Base-by-base conservation (phyloP, 2,888 invertebrate genomes). In the Mesorhabditis spiculigera region DNA sequence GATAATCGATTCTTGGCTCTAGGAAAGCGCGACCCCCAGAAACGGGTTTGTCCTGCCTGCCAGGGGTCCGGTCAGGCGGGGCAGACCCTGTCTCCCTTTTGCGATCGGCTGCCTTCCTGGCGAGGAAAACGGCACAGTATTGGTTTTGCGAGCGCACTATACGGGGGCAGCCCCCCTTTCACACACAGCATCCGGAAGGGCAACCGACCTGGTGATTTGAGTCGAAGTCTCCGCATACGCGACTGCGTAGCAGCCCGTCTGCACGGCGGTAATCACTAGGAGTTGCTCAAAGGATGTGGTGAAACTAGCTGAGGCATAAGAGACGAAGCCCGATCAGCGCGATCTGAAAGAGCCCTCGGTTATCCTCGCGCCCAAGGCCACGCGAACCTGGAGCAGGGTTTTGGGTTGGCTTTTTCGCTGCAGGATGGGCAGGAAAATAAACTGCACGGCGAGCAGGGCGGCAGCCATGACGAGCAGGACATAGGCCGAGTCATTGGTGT, bases 161-260 rank as follows among this genome's bases (percentile, higher is more conserved):
- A 3, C 28, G 28, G 28, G 28, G 28, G 28, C 28, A 28, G 28
- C 28, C 28, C 28, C 28, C 28, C 28, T 28, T 28, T 28, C 28
- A 28, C 28, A 28, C 28, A 28, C 28, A 28, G 28, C 28, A 28
- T 28, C 28, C 28, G 28, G 28, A 28, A 28, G 28, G 28, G 28
- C 28, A 5, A 58, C 75, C 70, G 50, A 85, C 83, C 79, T 77
- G 5, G 85, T 86, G 66, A 86, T 83, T 71, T 83, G 83, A 5
- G 85, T 83, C 65, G 78, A 79, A 44, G 81, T 78, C 70, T 85
- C 85, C 10, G 85, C 86, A 69, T 83, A 86, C 8, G 85, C 83
- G 64, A 85, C 75, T 5, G 85, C 83, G 66, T 85, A 85, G 5
- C 80, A 78, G 28, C 81, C 85, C 0, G 84, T 82, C 67, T 85